Evolutionary conservation across 1,140 invertebrate genomes (phyloP), one percentile per base, ranked within the genome.

Genomic region (Ruditapes philippinarum): DNA sequence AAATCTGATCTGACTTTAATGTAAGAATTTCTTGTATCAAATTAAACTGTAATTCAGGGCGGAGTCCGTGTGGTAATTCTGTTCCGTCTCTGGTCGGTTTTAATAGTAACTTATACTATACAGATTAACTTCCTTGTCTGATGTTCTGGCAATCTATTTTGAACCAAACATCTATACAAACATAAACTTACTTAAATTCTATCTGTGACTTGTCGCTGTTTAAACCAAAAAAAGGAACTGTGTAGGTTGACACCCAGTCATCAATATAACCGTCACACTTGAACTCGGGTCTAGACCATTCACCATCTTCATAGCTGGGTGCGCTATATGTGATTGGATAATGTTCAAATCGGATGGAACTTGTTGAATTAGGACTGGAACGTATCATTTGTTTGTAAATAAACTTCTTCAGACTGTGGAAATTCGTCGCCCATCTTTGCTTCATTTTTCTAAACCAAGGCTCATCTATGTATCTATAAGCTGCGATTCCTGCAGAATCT

Each of bases 141-240:
- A n/a, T n/a, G n/a, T n/a, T n/a, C n/a, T n/a, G n/a, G n/a, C n/a
- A n/a, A n/a, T n/a, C n/a, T 49, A 49, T 49, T 49, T 49, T 49
- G 45, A 11, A 11, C 19, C 45, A 11, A 49, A 49, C 7, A 49
- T 19, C 19, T 49, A 49, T 49, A 11, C 45, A 5, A 31, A 65
- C 33, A 65, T 14, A 65, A 12, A 91, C 93, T 92, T 93, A 96
- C 95, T 95, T 95, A 88, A 96, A 96, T 88, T 96, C 95, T 42
- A 95, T 92, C 60, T 87, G 91, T 17, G 93, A 93, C 68, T 98
- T 98, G 70, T 99, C 97, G 95, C 97, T 98, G 95, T 99, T 98
- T 97, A 98, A 98, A 80, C 99, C 99, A 96, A 99, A 99, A 97
- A 99, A 99, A 79, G 99, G 99, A 79, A 97, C 97, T 76, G 98